Conservation (phyloP, 1,140 invertebrate species). For the Papilio xuthus region DNA sequence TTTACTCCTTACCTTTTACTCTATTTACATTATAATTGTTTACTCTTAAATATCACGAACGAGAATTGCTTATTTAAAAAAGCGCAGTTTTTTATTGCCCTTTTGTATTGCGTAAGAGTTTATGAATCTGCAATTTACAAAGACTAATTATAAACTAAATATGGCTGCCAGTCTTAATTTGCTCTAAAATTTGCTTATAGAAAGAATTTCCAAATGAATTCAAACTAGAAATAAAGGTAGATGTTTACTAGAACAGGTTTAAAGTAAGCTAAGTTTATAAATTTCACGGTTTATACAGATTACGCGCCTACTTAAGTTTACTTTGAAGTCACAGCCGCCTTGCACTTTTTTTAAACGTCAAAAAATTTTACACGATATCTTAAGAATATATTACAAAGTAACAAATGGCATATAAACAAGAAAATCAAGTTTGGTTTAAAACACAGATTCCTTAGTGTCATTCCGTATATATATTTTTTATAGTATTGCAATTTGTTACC, state of each 20-base stretch:
- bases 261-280: slow-evolving; percentile 32
- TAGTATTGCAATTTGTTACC: not conserved
- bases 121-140: too few relatives aligned
- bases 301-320: slow-evolving; percentile 18
- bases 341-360: not conserved
- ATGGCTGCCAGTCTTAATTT: not conserved
- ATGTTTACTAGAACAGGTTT: not conserved
- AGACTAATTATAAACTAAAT: not conserved
- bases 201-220: not conserved
- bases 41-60: not conserved
- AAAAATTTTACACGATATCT: not conserved
- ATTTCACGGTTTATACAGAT: slow-evolving; percentile 40
- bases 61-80: not conserved
- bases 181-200: too few relatives aligned
- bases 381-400: not conserved
- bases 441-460: not conserved
- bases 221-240: not conserved
- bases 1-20: slow-evolving; percentile 38
- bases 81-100: not conserved
- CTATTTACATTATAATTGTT: slow-evolving; percentile 46
- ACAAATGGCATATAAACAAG: not conserved
- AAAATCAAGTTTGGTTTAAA: not conserved
- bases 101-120: not conserved
- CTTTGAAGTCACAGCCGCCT: slow-evolving; percentile 3
- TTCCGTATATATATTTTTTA: not conserved